Base-by-base conservation (phyloP, 2,888 invertebrate species). In the Brenthis daphne region DNA sequence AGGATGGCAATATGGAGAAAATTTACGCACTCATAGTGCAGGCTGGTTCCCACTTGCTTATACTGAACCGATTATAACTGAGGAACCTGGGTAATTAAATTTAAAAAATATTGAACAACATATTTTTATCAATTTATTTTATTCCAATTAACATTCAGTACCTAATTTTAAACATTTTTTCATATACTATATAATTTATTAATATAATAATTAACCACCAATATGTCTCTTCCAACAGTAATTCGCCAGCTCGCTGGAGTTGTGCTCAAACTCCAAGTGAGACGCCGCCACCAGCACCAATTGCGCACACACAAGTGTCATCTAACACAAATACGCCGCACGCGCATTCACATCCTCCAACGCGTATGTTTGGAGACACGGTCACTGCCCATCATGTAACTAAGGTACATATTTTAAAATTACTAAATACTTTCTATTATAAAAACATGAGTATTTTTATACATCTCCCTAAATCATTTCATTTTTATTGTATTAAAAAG, bases 1-100 rank as follows among this genome's bases (percentile, higher is more conserved):
- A 85, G 98, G 98, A 33, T 98, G 98, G 98, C 98, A 98, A 88
- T 98, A 98, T 81, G 98, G 98, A n/a, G 98, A 98, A 86, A 98
- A 98, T 88, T 88, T 97, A 76, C 94, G 97, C 67, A 98, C 97
- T n/a, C 97, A 97, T 84, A 95, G 96, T 82, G 96, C 97, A 75
- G 98, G 98, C 48, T 98, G 98, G 98, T 98, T 98, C 88, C 98
- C 98, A 1, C 91, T 98, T 73, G 98, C 98, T n/a, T 98, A 98
- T 82, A 98, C 98, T 47, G 98, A 98, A 88, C 93, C 93, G n/a
- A 93, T 96, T 63, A 91, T 95, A 67, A 96, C 95, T 77, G 96
- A 95, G 76, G 94, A 94, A 75, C 86, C 93, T 76, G 93, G 94
- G 95, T 95, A 85, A 88, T 94, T 20, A 43, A 43, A 53, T 4